A percentile compares a stretch with the other conserved stretches of the same genome.
Conservation (phyloP, 2,113 vertebrate genomes). For the Dolichotis patagonum region DNA sequence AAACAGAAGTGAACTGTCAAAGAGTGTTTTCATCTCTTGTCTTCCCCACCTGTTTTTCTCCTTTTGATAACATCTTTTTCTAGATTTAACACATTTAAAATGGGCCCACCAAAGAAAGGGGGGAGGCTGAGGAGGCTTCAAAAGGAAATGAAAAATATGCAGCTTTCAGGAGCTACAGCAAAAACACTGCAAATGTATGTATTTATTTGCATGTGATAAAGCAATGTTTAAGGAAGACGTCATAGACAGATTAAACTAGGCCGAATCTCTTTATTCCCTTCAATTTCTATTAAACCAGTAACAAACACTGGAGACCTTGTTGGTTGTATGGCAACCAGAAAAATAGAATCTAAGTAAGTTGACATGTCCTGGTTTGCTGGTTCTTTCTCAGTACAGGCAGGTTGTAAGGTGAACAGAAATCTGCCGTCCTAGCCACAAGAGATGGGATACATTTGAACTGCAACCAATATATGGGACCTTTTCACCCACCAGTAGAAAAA, state of each 20-base stretch:
- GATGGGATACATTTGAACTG: neutral
- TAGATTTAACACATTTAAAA: slow-evolving; percentile 65
- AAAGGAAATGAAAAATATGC: slow-evolving; percentile 40
- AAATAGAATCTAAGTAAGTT: neutral
- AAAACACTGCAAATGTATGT: neutral
- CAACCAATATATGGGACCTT: neutral
- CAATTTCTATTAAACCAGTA: neutral
- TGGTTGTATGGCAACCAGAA: neutral
- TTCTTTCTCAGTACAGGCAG: neutral
- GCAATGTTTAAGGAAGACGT: neutral
- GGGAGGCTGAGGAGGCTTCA: neutral
- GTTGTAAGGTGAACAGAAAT: neutral
- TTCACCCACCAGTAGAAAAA: neutral
- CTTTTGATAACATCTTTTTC: slow-evolving; percentile 66
- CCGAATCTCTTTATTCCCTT: neutral
- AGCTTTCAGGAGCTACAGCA: slow-evolving; percentile 45
- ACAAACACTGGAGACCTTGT: neutral
- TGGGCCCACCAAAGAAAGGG: neutral
- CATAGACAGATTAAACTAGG: neutral
- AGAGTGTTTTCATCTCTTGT: slow-evolving; percentile 50
- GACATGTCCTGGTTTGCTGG: neutral
- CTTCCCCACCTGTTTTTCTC: slow-evolving; percentile 72
- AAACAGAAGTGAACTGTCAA: slow-evolving; percentile 66
- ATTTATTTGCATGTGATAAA: slow-evolving; percentile 28
- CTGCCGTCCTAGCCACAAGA: neutral